phyloP scores from a whole-genome alignment of 2,797 vertebrate genomes.

The Cercopithecus diana region DNA sequence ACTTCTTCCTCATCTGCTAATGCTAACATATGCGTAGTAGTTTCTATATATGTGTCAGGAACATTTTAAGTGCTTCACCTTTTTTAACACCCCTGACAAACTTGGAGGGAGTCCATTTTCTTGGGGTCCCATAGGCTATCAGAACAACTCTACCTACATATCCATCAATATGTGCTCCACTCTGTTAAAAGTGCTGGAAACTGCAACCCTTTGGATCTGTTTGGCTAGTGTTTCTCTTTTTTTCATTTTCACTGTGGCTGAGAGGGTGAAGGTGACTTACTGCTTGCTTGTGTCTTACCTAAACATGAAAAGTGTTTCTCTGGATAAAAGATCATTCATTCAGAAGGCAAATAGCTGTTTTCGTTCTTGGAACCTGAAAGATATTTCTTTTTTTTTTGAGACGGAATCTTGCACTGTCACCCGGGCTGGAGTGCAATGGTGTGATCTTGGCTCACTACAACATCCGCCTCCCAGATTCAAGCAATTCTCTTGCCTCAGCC shows the following conservation, averaged over 20 bases:
- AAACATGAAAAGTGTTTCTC: not conserved
- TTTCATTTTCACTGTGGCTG: not conserved
- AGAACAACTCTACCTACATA: not conserved
- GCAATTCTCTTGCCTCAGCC: no score
- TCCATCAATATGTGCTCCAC: not conserved
- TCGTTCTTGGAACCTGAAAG: not conserved
- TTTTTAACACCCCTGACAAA: not conserved
- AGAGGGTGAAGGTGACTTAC: not conserved
- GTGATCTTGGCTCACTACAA: no score
- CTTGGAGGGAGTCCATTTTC: not conserved
- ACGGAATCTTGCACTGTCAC: no score
- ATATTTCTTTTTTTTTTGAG: not conserved
- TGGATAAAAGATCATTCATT: slow-evolving; percentile 26
- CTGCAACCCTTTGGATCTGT: not conserved
- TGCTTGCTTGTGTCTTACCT: not conserved
- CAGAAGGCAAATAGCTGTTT: not conserved
- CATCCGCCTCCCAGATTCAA: no score
- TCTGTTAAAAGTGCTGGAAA: not conserved
- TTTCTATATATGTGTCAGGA: not conserved
- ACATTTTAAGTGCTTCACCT: not conserved
- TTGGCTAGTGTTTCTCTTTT: not conserved
- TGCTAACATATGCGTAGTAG: accelerated
- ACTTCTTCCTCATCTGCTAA: not conserved
- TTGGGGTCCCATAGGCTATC: not conserved
- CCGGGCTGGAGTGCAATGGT: no score